Evolutionary conservation across 64 coral and sea anemone species (phyloP), one percentile per base, ranked within the genome.

Genomic region (Pocillopora verrucosa): DNA sequence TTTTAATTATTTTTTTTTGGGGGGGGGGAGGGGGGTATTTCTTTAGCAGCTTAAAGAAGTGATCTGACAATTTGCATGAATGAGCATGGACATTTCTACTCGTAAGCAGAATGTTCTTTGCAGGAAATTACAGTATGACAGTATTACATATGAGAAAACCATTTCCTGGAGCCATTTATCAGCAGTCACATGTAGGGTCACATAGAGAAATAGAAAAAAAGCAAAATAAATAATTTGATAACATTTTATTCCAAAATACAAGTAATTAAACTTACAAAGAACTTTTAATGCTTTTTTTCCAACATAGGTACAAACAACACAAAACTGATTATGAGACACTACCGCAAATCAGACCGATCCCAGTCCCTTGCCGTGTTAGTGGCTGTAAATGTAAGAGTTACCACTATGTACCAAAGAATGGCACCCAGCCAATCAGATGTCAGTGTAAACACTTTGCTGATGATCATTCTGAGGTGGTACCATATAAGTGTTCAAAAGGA

Each of bases 381-480:
- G 97, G 90, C 76, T 99, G 97, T 69, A 95, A 90, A 92, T 99
- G 97, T 57, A 56, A 88, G 19, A 93, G 87, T 59, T 99, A 95
- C 79, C 67, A 95, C 63, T 99, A 95, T 78, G 91, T 99, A 6
- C 97, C 97, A 75, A 95, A 93, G 82, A 99, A 99, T 80, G 94
- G 97, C 51, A 93, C 93, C 0, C 97, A 95, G 68, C 97, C 94
- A 87, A 95, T 99, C 69, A 95, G 97, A 81, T 99, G 97, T 30
- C 94, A 92, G 74, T 99, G 97, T 76, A 99, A 99, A 62, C 93
- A 99, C 79, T 99, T 93, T 84, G 86, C 97, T 76, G 91, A 91
- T 86, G 97, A 99, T 25, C 97, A 99, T 65, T 87, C 91, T 57
- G 97, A 95, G 78, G 87, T 73, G n/a, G 67, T 58, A 75, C 94